A percentile compares a stretch with the other conserved stretches of the same genome.
phyloP scores from a whole-genome alignment of 2,888 invertebrate genomes.

The Criorhina ranunculi region DNA sequence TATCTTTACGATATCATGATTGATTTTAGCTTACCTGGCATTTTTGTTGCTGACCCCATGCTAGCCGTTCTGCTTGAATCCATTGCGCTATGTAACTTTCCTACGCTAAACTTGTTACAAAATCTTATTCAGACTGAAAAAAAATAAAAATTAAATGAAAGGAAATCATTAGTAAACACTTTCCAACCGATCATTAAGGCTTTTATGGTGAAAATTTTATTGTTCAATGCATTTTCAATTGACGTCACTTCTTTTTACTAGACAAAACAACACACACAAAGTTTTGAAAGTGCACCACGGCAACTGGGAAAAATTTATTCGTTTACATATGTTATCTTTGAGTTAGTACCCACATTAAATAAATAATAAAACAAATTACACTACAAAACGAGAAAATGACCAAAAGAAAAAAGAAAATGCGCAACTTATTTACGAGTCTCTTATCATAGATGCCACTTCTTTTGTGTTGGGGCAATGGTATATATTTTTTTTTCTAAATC shows the following conservation, averaged over 20 bases:
- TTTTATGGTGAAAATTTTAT: constrained; percentile 26
- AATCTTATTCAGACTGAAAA: constrained; percentile 53
- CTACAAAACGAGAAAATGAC: not conserved
- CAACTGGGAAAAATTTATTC: not conserved
- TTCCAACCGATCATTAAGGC: not conserved
- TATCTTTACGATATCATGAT: constrained; percentile 18
- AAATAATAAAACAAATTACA: not conserved
- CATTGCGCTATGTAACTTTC: constrained; percentile 44
- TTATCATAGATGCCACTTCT: constrained; percentile 29
- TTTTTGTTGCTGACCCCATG: constrained; percentile 61
- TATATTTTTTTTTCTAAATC: constrained; percentile 20
- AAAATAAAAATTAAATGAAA: constrained; percentile 34
- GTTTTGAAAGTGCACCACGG: constrained; percentile 14
- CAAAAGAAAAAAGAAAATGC: constrained; percentile 23
- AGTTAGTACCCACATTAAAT: not conserved
- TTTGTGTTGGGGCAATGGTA: constrained; percentile 4
- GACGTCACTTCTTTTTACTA: constrained; percentile 59
- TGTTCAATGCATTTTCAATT: constrained; percentile 54
- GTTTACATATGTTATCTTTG: not conserved
- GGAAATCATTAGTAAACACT: constrained; percentile 32
- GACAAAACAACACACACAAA: constrained; percentile 49
- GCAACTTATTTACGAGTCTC: constrained; percentile 27
- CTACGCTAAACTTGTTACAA: constrained; percentile 27
- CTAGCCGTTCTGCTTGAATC: constrained; percentile 60
- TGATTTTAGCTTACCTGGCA: constrained; percentile 70